Evolutionary conservation across 1,140 invertebrate species (phyloP), one percentile per base, ranked within the genome.

Genomic region (Sarcophaga bullata): DNA sequence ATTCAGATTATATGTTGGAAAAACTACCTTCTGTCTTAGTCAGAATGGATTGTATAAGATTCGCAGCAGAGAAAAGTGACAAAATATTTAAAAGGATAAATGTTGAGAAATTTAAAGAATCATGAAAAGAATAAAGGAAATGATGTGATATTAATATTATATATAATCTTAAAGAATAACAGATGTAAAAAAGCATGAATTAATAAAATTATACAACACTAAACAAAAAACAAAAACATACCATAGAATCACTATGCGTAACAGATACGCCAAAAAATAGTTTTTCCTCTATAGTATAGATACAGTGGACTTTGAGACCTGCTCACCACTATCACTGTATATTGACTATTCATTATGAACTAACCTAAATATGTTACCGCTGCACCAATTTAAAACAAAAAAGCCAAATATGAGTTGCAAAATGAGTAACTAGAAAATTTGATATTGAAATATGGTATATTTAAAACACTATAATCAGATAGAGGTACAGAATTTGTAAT

Each of bases 51-150:
- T 52, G 15, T 25, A 48, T n/a, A 17, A 72, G 37, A 17, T 73
- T 73, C 19, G 62, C 62, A 73, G n/a, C 73, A 17, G 25, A n/a
- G 37, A 46, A 62, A 80, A 25, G 54, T 80, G 50, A 80, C 15
- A 37, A 80, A 46, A 80, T 58, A 58, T 62, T 76, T 76, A 37
- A 76, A 76, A 52, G n/a, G 50, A 50, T 52, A 80, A 80, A 47
- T 17, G 13, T 9, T 25, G 47, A 13, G 6, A 49, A 80, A 52
- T n/a, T 80, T 50, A 73, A 73, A 73, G 37, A 73, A 37, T 13
- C 9, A 37, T 47, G 11, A 46, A 46, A 49, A 50, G 13, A 78
- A 50, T 19, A 78, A 78, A 25, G 17, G 15, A 48, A 19, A 8
- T 78, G 48, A 78, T n/a, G 62, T 72, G 8, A 72, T 17, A 72